Evolutionary conservation across 2,888 invertebrate genomes (phyloP).

Genomic region (Cataglyphis albicans): DNA sequence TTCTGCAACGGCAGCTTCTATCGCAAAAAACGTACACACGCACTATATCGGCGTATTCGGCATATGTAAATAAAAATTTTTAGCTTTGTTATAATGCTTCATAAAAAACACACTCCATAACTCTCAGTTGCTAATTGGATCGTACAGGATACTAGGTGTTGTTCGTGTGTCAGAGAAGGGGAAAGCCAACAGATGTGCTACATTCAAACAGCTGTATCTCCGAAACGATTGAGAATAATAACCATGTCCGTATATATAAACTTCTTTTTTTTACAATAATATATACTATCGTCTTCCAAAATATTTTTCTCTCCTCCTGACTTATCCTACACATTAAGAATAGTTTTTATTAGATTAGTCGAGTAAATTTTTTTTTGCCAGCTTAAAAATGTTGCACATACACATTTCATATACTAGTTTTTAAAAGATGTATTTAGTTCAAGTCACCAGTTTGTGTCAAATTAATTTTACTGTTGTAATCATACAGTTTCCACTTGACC

Average conservation of each 20-base stretch:
- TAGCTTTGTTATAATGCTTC: too few species aligned
- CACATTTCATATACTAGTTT: slow-evolving; percentile 31
- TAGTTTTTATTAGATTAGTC: slow-evolving; percentile 46
- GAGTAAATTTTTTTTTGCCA: slow-evolving; percentile 35
- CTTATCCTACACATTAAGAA: slow-evolving; percentile 18
- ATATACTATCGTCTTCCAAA: not conserved
- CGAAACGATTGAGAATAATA: too few species aligned
- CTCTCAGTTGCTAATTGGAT: too few species aligned
- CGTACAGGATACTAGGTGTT: too few species aligned
- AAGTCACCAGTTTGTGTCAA: not conserved
- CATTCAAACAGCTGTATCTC: not conserved
- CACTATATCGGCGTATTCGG: too few species aligned
- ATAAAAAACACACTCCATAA: too few species aligned
- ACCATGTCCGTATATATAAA: too few species aligned
- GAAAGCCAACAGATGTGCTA: too few species aligned
- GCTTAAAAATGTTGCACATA: slow-evolving; percentile 50
- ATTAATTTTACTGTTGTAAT: slow-evolving; percentile 76
- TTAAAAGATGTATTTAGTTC: slow-evolving; percentile 35
- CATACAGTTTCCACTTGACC: slow-evolving; percentile 89
- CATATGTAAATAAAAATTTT: too few species aligned
- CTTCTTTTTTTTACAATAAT: not conserved
- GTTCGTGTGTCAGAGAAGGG: not conserved
- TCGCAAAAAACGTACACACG: too few species aligned
- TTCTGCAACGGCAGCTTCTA: too few species aligned
- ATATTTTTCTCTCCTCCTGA: not conserved